Base-by-base conservation (phyloP, 2,888 invertebrate species). In the Stenichneumon culpator region DNA sequence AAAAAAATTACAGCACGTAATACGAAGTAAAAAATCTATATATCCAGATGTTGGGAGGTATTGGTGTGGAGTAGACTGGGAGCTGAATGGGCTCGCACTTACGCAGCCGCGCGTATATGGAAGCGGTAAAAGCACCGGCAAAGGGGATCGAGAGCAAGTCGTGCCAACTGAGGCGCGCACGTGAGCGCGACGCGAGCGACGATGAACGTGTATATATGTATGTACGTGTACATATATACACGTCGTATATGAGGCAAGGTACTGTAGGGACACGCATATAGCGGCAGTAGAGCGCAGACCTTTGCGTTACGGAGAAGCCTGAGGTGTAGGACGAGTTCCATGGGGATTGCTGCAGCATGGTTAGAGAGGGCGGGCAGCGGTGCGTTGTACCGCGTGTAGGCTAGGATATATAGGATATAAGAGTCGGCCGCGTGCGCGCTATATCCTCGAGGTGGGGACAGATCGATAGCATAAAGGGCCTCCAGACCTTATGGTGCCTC, bases 401-500 rank as follows among this genome's bases (percentile, higher is more conserved):
- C 32, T 65, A 75, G 36, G 22, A 44, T 52, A 25, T 69, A 67
- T 22, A 67, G 73, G 67, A 72, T 82, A 69, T 78, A 80, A 80
- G 82, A 84, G 84, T 82, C 65, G 80, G 73, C 72, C 83, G 83
- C 80, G 82, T 84, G 82, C 82, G 84, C 83, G 79, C 80, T 83
- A 87, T 88, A 88, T 84, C 82, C 81, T 54, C 85, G 86, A 87
- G 88, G 92, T 88, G 88, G 92, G 90, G 90, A 90, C 88, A 91
- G 91, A 92, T 92, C 92, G 92, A 92, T 92, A 92, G 87, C 90
- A 91, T 90, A 92, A 92, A 90, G 91, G 92, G 89, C 88, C 89
- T 89, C 90, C 90, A 91, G 91, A 92, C 92, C 92, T 92, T 91
- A 92, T 92, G 92, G 92, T 92, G 91, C 91, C 91, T 90, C 87